These are phyloP conservation scores for Lochmaea capreae DNA, from an alignment of 2,888 invertebrate genomes.

Conservation along the genomic window DNA sequence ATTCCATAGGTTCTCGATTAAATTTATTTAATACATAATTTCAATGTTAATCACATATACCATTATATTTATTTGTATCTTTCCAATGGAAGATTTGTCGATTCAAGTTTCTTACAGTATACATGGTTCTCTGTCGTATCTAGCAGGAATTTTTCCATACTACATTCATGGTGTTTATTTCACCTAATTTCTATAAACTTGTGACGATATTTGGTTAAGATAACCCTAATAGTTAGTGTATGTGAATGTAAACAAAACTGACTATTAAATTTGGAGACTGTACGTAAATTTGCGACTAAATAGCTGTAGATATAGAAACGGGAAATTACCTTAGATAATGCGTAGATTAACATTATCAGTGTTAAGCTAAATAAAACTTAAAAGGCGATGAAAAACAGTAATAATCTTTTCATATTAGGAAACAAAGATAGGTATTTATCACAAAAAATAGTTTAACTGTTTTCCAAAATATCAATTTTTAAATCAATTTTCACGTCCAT, in stretches of 20 bases:
- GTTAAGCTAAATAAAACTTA: not conserved
- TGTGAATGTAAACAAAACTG: conserved; percentile 23
- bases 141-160: conserved; percentile 26
- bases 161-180: conserved; percentile 27
- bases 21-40: conserved; percentile 1
- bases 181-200: conserved; percentile 37
- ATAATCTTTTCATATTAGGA: no score
- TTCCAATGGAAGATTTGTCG: conserved; percentile 31
- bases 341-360: not conserved
- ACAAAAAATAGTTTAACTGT: no score
- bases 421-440: no score
- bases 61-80: no score
- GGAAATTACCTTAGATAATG: conserved; percentile 22
- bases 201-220: conserved; percentile 38
- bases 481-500: no score
- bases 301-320: conserved; percentile 1
- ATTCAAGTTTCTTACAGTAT: conserved; percentile 5
- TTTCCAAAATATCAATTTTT: no score
- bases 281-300: conserved; percentile 32
- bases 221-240: conserved; percentile 32
- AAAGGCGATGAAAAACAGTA: no score
- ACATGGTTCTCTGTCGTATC: conserved; percentile 12
- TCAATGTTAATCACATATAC: not conserved
- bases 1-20: not conserved
- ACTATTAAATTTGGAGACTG: conserved; percentile 26